A percentile compares a stretch with the other conserved stretches of the same genome.
phyloP scores from a whole-genome alignment of 2,888 invertebrate species.

The Euspilapteryx auroguttella region DNA sequence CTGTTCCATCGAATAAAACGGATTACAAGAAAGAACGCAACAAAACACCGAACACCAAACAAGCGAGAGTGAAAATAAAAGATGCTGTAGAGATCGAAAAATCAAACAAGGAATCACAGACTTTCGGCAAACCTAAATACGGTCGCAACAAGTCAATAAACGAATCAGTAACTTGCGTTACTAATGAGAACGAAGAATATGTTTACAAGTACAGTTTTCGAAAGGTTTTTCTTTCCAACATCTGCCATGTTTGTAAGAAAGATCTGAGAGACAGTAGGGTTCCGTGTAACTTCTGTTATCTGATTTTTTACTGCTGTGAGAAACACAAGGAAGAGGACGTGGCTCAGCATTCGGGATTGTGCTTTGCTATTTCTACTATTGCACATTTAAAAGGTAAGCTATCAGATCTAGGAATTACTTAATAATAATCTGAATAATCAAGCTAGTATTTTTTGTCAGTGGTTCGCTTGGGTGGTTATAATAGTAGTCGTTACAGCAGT shows the following conservation, averaged over 20 bases:
- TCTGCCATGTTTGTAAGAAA: conserved; percentile 57
- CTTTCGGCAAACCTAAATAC: conserved; percentile 20
- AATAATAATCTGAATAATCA: no score
- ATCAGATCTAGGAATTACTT: no score
- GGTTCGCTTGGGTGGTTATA: no score
- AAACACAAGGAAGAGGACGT: conserved; percentile 64
- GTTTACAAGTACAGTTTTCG: conserved; percentile 69
- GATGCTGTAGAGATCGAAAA: conserved; percentile 28
- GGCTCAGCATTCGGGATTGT: conserved; percentile 60
- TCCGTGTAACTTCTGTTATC: conserved; percentile 53
- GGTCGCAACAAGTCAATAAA: conserved; percentile 15
- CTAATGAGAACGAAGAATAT: conserved; percentile 60
- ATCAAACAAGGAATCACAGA: conserved; percentile 21
- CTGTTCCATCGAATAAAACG: conserved; percentile 54
- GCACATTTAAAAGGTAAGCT: conserved; percentile 54
- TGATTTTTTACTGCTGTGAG: conserved; percentile 66
- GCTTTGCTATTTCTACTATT: conserved; percentile 61
- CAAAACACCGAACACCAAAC: conserved; percentile 37
- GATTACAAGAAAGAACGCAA: conserved; percentile 55
- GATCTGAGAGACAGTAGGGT: conserved; percentile 24
- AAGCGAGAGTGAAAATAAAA: conserved; percentile 46
- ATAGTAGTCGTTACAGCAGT: no score
- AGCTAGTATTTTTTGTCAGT: no score
- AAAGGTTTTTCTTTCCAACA: conserved; percentile 62
- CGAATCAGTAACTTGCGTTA: conserved; percentile 24